Evolutionary conservation across 2,113 vertebrate genomes (phyloP), one percentile per base, ranked within the genome.

Genomic region (Poeciliopsis retropinna): DNA sequence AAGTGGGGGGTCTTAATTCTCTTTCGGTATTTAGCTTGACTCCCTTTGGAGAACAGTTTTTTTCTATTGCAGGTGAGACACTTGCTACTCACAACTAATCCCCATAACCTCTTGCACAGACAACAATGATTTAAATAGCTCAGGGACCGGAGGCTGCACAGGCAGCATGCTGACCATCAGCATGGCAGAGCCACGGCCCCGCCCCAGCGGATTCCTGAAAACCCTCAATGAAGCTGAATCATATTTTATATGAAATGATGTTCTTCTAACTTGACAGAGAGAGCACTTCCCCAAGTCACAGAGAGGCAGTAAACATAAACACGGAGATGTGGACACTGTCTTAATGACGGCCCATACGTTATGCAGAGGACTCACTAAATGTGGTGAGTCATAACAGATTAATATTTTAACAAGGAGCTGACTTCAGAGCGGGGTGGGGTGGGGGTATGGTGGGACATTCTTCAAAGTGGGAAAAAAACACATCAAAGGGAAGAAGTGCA

Each of bases 351-450:
- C 14, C 34, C 62, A 71, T 67, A 44, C 70, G 17, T 83, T 83
- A 47, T 64, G 74, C 69, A 13, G 78, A 81, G 57, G 75, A 93
- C 87, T 86, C 30, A 39, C 70, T 89, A 60, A 81, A 89, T 80
- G 62, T 87, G 84, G 91, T 89, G 90, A 93, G 91, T 95, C 92
- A 95, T 92, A 92, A 87, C 30, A 85, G 85, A 90, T 90, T 90
- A 94, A 95, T 94, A 94, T 92, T 91, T 94, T 87, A 95, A 91
- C 84, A 86, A 89, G 90, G 85, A 81, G 79, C 85, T 92, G 92
- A 93, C 88, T 88, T 29, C 63, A 68, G 67, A 61, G 34, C 5
- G 19, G 17, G 47, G 15, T 4, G 60, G 37, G 68, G 67, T 37
- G 37, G 28, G 44, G 60, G 77, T 81, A 73, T 78, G 68, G 91